Evolutionary conservation across 2,797 vertebrate genomes (phyloP).

Genomic region (Platalea minor): DNA sequence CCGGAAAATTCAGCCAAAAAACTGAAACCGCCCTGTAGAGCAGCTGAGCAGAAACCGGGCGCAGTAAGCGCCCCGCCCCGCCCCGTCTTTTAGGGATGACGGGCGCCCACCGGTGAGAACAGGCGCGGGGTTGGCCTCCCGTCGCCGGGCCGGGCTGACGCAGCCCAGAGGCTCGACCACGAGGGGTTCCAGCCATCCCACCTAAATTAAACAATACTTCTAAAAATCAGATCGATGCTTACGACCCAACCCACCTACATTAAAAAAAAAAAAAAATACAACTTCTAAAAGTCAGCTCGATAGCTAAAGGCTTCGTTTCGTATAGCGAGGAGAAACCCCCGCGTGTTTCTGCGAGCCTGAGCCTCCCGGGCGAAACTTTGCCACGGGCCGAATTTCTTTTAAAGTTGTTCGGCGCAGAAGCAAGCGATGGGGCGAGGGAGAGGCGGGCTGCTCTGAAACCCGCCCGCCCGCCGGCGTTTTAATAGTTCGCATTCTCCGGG

Average conservation of each 20-base stretch:
- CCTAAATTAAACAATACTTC: background rate
- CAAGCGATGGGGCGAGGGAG: background rate
- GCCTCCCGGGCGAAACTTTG: background rate
- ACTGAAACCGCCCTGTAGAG: rapidly evolving
- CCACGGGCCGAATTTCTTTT: background rate
- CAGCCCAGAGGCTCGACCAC: background rate
- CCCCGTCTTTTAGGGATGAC: background rate
- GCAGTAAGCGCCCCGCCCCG: too few relatives aligned
- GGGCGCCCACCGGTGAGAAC: background rate
- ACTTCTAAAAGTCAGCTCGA: background rate
- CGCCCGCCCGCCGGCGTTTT: background rate
- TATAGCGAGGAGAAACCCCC: background rate
- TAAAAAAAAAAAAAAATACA: too few relatives aligned
- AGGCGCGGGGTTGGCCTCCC: rapidly evolving
- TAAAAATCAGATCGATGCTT: background rate
- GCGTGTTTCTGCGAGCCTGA: background rate
- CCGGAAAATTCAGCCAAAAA: rapidly evolving
- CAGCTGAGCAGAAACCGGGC: background rate
- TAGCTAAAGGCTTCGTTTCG: background rate
- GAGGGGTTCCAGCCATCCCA: background rate
- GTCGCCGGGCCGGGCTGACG: background rate
- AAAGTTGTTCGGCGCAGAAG: background rate
- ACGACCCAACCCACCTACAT: too few relatives aligned
- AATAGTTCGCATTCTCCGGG: constrained; percentile 11
- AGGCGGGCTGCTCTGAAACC: background rate